These are phyloP conservation scores for Synaphobranchus kaupii DNA, from an alignment of 2,797 vertebrate genomes.

Conservation along the genomic window DNA sequence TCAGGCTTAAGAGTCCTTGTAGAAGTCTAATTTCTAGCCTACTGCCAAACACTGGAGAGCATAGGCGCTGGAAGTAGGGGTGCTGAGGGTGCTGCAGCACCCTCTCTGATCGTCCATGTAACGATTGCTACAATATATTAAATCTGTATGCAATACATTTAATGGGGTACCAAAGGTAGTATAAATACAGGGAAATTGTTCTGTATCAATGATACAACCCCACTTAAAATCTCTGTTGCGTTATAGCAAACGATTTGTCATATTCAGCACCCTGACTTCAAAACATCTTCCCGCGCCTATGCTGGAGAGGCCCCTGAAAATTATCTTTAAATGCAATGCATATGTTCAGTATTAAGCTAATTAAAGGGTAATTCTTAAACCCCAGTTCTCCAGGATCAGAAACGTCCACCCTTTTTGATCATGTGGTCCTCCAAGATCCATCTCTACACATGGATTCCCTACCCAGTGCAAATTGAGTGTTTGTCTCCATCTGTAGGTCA, in stretches of 20 bases:
- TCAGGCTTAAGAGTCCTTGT: neutral
- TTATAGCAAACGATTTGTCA: neutral
- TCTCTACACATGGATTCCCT: no score
- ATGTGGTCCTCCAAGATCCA: neutral
- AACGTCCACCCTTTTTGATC: neutral
- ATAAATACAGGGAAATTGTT: no score
- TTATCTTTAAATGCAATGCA: no score
- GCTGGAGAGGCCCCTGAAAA: neutral
- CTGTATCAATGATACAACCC: no score
- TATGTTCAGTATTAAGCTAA: neutral
- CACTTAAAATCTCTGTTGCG: neutral
- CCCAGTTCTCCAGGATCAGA: neutral
- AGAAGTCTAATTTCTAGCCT: neutral
- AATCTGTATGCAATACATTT: no score
- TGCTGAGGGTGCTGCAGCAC: no score
- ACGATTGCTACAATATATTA: no score
- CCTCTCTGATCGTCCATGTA: no score
- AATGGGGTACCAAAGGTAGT: no score
- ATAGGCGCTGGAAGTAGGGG: neutral
- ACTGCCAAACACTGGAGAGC: neutral
- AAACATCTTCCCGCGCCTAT: no score
- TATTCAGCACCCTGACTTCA: no score
- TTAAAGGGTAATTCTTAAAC: neutral
- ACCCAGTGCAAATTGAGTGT: neutral
- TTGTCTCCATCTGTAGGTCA: slow-evolving; percentile 14